Evolutionary conservation across 2,797 vertebrate genomes (phyloP).

Genomic region (Strix occidentalis): DNA sequence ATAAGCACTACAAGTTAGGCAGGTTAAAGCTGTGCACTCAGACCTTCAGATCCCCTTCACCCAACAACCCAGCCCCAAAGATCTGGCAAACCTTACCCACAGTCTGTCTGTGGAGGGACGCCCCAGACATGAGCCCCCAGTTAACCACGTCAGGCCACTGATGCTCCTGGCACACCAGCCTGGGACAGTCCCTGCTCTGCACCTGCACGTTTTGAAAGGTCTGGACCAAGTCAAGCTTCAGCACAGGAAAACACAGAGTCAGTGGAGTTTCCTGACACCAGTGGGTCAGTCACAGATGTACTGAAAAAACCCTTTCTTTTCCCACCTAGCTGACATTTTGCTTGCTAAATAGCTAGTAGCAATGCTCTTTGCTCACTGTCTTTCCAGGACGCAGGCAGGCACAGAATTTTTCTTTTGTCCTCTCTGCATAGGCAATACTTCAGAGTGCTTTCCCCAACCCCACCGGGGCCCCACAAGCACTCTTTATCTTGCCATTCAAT

Average conservation of each 20-base stretch:
- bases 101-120: accelerated
- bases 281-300: neutral
- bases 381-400: neutral
- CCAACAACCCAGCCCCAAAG: neutral
- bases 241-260: neutral
- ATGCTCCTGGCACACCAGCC: neutral
- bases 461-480: accelerated
- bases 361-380: neutral
- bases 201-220: accelerated
- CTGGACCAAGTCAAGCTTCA: neutral
- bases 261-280: accelerated
- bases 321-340: neutral
- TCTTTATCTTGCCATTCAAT: neutral
- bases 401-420: neutral
- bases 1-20: accelerated
- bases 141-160: accelerated
- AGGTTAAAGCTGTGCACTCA: neutral
- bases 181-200: neutral
- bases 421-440: neutral
- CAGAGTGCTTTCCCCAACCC: neutral
- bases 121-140: accelerated
- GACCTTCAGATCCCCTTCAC: neutral
- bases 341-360: neutral
- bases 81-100: neutral
- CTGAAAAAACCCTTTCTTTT: neutral